phyloP scores from a whole-genome alignment of 2,797 vertebrate species.

The Adrianichthys oophorus region DNA sequence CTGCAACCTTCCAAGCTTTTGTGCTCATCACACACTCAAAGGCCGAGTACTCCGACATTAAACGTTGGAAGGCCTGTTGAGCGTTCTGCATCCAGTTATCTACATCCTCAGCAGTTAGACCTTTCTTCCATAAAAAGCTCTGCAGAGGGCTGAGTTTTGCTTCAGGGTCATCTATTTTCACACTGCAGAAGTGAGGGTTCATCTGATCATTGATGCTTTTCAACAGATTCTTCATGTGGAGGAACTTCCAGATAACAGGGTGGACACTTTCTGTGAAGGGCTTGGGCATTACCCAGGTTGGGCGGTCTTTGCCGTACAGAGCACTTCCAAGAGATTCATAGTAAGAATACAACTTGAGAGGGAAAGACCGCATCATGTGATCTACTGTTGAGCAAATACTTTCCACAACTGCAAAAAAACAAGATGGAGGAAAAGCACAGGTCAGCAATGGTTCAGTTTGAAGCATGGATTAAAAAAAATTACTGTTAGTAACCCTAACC shows the following conservation, averaged over 20 bases:
- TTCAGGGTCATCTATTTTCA: conserved; percentile 56
- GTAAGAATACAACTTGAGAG: conserved; percentile 81
- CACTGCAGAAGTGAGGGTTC: conserved; percentile 71
- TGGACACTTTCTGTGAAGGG: conserved; percentile 72
- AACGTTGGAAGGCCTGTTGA: conserved; percentile 49
- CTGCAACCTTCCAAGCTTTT: conserved; percentile 73
- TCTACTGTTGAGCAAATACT: conserved; percentile 66
- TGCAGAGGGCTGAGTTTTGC: conserved; percentile 74
- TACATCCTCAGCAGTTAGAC: conserved; percentile 40
- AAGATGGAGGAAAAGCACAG: background rate
- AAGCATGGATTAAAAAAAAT: no score
- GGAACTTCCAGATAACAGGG: conserved; percentile 73
- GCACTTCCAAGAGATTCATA: conserved; percentile 72
- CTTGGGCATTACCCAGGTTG: conserved; percentile 78
- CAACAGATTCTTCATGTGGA: conserved; percentile 60
- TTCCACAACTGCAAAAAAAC: conserved; percentile 67
- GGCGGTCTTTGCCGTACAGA: conserved; percentile 82
- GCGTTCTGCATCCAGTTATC: conserved; percentile 75
- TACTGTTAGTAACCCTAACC: no score
- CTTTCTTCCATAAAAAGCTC: conserved; percentile 66
- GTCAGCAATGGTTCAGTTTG: background rate
- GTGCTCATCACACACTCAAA: conserved; percentile 16
- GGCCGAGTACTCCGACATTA: conserved; percentile 71
- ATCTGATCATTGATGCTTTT: conserved; percentile 73
- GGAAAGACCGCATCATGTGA: conserved; percentile 60